A percentile compares a stretch with the other conserved stretches of the same genome.
These are phyloP conservation scores for Paralichthys olivaceus DNA, from an alignment of 2,113 vertebrate species.

Conservation along the genomic window DNA sequence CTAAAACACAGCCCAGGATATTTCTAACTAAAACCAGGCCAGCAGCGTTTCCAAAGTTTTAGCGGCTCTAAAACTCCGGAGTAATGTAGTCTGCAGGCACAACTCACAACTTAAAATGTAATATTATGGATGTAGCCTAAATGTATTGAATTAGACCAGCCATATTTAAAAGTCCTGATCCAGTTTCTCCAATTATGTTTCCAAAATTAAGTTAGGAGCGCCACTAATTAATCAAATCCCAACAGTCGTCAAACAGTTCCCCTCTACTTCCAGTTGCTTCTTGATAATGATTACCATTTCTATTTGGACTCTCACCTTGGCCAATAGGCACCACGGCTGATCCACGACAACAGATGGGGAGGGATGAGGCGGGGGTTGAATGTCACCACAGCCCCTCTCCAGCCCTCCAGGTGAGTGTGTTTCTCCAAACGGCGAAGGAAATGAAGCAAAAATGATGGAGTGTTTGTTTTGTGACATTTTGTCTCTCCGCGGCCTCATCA, in stretches of 20 bases:
- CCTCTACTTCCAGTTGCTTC: conserved; percentile 18
- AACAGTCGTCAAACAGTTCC: conserved; percentile 62
- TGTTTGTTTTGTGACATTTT: conserved; percentile 90
- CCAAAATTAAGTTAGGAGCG: too few relatives aligned
- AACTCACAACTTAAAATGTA: too few relatives aligned
- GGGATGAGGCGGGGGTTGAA: conserved; percentile 55
- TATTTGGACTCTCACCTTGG: conserved; percentile 75
- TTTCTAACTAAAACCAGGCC: too few relatives aligned
- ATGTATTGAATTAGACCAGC: too few relatives aligned
- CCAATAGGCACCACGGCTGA: conserved; percentile 76
- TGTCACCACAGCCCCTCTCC: conserved; percentile 82
- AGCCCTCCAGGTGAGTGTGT: conserved; percentile 88
- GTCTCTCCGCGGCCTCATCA: conserved; percentile 82
- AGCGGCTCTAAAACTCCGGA: too few relatives aligned
- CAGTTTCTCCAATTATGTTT: too few relatives aligned
- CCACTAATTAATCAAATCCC: conserved; percentile 6
- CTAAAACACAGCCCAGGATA: too few relatives aligned
- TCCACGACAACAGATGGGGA: conserved; percentile 76
- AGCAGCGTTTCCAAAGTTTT: too few relatives aligned
- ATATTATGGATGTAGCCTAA: too few relatives aligned
- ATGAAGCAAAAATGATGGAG: conserved; percentile 91
- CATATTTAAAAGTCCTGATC: too few relatives aligned
- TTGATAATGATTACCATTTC: conserved; percentile 40
- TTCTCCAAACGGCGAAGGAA: conserved; percentile 83
- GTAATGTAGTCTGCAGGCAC: too few relatives aligned